Evolutionary conservation across 2,888 invertebrate genomes (phyloP).

Genomic region (Cephus pygmeus): DNA sequence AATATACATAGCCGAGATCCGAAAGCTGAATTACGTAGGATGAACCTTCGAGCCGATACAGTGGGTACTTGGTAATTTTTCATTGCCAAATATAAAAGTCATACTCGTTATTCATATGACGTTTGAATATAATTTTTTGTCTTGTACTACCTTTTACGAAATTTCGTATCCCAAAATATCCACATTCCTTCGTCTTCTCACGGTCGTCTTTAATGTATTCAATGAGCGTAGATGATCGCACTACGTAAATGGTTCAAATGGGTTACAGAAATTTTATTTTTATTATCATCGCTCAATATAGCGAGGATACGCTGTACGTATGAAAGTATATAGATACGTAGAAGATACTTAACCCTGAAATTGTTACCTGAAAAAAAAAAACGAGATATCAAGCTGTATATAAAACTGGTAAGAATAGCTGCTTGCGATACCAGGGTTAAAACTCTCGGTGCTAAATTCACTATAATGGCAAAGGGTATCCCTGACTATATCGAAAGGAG

Average conservation of each 20-base stretch:
- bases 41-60: neutral
- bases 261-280: neutral
- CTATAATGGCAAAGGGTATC: neutral
- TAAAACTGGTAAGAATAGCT: neutral
- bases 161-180: neutral
- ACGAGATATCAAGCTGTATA: neutral
- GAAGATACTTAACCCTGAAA: neutral
- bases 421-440: neutral
- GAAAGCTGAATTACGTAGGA: neutral
- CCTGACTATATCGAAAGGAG: neutral
- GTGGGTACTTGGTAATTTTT: neutral
- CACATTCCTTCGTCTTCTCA: neutral
- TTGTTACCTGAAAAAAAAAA: neutral
- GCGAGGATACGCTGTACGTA: neutral
- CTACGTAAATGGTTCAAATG: neutral
- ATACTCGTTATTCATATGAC: neutral
- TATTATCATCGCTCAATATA: no score
- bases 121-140: neutral
- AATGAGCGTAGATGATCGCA: neutral
- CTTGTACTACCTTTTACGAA: neutral
- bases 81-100: neutral
- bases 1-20: constrained; percentile 1
- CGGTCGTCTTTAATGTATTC: neutral
- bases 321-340: neutral
- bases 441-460: neutral